phyloP scores from a whole-genome alignment of 2,113 vertebrate genomes.

The Pelobates fuscus region DNA sequence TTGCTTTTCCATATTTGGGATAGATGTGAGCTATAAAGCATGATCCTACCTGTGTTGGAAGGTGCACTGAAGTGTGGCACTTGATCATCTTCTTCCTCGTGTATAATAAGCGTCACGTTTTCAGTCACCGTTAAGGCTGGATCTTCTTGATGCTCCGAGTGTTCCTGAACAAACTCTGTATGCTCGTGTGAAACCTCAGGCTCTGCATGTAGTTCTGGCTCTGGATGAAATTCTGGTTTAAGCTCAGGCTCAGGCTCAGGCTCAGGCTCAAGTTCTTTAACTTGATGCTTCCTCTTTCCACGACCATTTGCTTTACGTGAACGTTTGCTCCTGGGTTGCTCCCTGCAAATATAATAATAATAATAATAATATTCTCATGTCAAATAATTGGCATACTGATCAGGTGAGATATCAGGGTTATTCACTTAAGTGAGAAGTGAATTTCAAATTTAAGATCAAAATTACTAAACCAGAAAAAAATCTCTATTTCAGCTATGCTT shows the following conservation, averaged over 20 bases:
- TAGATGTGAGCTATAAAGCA: too few species aligned
- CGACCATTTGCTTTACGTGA: conserved; percentile 40
- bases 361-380: too few species aligned
- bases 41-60: conserved; percentile 21
- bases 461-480: too few species aligned
- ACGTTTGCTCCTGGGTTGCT: conserved; percentile 46
- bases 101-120: conserved; percentile 48
- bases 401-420: too few species aligned
- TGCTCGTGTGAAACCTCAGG: accelerated
- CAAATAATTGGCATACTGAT: too few species aligned
- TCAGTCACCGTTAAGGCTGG: conserved; percentile 23
- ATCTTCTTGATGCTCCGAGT: not conserved
- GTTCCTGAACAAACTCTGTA: not conserved
- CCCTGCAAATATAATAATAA: conserved; percentile 47
- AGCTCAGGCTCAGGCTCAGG: not conserved
- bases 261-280: conserved; percentile 5
- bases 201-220: not conserved
- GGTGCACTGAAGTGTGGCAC: conserved; percentile 19
- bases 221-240: accelerated
- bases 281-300: not conserved
- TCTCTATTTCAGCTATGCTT: too few species aligned
- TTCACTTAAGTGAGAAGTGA: too few species aligned
- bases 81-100: conserved; percentile 45
- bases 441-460: too few species aligned
- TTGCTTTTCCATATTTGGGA: too few species aligned